Percentiles rank a stretch among this genome's conserved stretches.
phyloP scores from a whole-genome alignment of 2,888 invertebrate genomes.

The Atherix ibis region DNA sequence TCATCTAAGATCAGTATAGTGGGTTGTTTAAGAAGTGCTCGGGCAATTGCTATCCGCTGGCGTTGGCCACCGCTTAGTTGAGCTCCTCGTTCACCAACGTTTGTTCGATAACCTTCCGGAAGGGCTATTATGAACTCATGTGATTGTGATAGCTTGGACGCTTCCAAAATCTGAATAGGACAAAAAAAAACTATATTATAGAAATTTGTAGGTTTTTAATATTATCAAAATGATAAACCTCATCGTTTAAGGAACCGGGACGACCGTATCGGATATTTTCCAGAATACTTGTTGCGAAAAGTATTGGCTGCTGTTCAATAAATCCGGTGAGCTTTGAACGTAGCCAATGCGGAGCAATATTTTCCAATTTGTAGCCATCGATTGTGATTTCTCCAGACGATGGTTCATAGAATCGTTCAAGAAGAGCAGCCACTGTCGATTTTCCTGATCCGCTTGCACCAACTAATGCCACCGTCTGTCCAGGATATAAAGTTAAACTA shows the following conservation, averaged over 20 bases:
- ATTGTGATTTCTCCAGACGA: slow-evolving; percentile 26
- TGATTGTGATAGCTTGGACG: slow-evolving; percentile 78
- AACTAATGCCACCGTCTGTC: slow-evolving; percentile 82
- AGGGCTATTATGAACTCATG: slow-evolving; percentile 74
- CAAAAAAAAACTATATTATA: slow-evolving; percentile 1
- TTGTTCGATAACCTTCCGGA: slow-evolving; percentile 68
- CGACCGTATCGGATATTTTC: slow-evolving; percentile 91
- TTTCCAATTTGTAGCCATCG: slow-evolving; percentile 27
- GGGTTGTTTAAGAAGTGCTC: slow-evolving; percentile 84
- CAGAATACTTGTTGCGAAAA: slow-evolving; percentile 78
- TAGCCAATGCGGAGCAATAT: slow-evolving; percentile 55
- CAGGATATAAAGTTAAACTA: slow-evolving; percentile 64
- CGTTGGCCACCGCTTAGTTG: slow-evolving; percentile 93
- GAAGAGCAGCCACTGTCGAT: slow-evolving; percentile 74
- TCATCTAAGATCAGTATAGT: slow-evolving; percentile 80
- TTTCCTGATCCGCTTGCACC: slow-evolving; percentile 92
- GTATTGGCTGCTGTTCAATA: slow-evolving; percentile 85
- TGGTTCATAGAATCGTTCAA: slow-evolving; percentile 57
- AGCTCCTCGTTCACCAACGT: slow-evolving; percentile 79
- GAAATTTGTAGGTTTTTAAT: slow-evolving; percentile 2
- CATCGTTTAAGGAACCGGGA: slow-evolving; percentile 48
- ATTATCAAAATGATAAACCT: slow-evolving; percentile 33
- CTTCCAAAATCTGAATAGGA: slow-evolving; percentile 32
- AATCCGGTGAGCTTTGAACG: slow-evolving; percentile 69
- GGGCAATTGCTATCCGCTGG: slow-evolving; percentile 86